Conservation (phyloP, 2,888 invertebrate genomes). For the Leuctra nigra region DNA sequence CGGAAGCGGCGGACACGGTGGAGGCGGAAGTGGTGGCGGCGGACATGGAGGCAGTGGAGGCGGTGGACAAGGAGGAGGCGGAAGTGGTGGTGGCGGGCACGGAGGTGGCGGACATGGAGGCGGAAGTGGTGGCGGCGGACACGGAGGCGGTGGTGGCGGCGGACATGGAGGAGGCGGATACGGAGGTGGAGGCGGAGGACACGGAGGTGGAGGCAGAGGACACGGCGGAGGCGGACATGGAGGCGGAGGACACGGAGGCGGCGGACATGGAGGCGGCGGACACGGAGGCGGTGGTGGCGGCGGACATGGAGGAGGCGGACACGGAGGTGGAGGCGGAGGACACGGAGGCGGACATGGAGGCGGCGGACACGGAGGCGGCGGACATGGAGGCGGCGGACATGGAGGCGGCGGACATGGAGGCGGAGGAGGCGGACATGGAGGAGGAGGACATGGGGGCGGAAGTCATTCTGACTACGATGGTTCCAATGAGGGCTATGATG, state of each 20-base stretch:
- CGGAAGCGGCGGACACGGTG: neutral
- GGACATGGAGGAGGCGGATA: neutral
- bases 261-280: constrained; percentile 1
- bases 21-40: neutral
- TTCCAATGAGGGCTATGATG: neutral
- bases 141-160: neutral
- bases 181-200: constrained; percentile 4
- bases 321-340: neutral
- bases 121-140: neutral
- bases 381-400: neutral
- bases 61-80: neutral
- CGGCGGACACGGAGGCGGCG: neutral
- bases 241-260: neutral
- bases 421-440: neutral
- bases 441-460: neutral
- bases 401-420: neutral
- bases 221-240: neutral
- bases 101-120: neutral
- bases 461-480: neutral
- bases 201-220: neutral
- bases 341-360: constrained; percentile 3
- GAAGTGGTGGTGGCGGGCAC: neutral
- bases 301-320: constrained; percentile 2
- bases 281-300: constrained; percentile 8
- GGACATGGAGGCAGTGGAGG: neutral